A percentile compares a stretch with the other conserved stretches of the same genome.
Evolutionary conservation across 1,140 invertebrate genomes (phyloP).

Genomic region (Meloidogyne exigua): DNA sequence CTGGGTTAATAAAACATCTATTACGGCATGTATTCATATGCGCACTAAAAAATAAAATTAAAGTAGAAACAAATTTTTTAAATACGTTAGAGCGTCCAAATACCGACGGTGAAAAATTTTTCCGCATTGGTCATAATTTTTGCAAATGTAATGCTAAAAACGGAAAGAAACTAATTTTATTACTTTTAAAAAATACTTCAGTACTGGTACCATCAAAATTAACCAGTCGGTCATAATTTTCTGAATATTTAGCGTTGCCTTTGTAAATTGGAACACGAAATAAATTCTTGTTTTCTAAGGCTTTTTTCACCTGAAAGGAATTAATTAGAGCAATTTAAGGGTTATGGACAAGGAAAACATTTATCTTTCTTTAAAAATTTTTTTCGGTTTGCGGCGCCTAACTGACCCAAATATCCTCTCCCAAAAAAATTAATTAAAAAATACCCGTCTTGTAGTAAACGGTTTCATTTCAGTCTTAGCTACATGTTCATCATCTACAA

Average conservation of each 20-base stretch:
- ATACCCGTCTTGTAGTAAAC: background rate
- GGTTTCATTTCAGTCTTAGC: background rate
- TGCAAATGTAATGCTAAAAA: conserved; percentile 4
- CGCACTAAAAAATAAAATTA: background rate
- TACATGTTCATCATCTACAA: background rate
- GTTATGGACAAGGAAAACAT: no score
- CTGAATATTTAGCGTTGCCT: background rate
- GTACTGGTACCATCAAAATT: background rate
- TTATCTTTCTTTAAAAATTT: no score
- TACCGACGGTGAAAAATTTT: background rate
- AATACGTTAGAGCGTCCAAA: background rate
- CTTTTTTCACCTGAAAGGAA: background rate
- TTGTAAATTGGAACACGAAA: background rate
- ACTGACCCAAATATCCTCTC: no score
- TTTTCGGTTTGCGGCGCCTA: no score
- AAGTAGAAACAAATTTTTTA: background rate
- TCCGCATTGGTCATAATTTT: background rate
- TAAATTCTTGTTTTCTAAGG: background rate
- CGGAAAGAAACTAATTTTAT: background rate
- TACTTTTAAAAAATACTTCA: background rate
- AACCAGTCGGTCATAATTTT: background rate
- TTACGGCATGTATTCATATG: background rate
- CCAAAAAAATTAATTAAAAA: no score
- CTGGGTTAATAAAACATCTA: background rate
- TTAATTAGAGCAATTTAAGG: no score